Conservation (phyloP, 2,888 invertebrate genomes). For the Gastrophysa polygoni region DNA sequence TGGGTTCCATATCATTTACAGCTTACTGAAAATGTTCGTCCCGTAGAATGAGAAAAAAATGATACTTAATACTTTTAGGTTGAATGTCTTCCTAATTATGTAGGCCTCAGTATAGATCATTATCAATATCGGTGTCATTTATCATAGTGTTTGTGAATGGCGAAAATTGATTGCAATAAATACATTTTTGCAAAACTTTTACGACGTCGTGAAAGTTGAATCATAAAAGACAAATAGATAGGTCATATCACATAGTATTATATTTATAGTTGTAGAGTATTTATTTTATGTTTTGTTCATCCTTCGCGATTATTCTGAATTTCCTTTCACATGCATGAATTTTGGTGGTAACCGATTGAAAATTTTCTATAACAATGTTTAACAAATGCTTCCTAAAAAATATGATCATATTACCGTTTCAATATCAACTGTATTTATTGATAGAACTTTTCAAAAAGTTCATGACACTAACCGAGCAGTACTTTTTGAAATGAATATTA, state of each 20-base stretch:
- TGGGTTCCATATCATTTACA: background rate
- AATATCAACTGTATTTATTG: too few relatives aligned
- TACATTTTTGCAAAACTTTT: slow-evolving; percentile 11
- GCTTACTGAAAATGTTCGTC: slow-evolving; percentile 14
- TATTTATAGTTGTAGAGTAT: slow-evolving; percentile 46
- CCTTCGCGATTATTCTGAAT: slow-evolving; percentile 40
- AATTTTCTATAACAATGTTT: too few relatives aligned
- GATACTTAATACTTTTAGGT: slow-evolving; percentile 46
- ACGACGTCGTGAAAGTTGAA: slow-evolving; percentile 17
- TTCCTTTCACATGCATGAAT: too few relatives aligned
- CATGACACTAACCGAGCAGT: too few relatives aligned
- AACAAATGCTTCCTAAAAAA: too few relatives aligned
- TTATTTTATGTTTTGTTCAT: slow-evolving; percentile 30
- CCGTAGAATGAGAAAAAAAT: slow-evolving; percentile 12
- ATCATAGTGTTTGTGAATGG: slow-evolving; percentile 41
- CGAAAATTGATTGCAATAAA: slow-evolving; percentile 18
- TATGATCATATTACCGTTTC: too few relatives aligned
- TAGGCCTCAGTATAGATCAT: slow-evolving; percentile 48
- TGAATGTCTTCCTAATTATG: slow-evolving; percentile 56
- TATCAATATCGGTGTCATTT: slow-evolving; percentile 44
- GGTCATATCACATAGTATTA: slow-evolving; percentile 58
- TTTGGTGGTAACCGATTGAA: too few relatives aligned
- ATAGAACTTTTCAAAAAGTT: too few relatives aligned
- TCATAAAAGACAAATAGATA: slow-evolving; percentile 57
- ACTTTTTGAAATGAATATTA: too few relatives aligned